phyloP scores from a whole-genome alignment of 2,113 vertebrate genomes.

The Pungitius pungitius region DNA sequence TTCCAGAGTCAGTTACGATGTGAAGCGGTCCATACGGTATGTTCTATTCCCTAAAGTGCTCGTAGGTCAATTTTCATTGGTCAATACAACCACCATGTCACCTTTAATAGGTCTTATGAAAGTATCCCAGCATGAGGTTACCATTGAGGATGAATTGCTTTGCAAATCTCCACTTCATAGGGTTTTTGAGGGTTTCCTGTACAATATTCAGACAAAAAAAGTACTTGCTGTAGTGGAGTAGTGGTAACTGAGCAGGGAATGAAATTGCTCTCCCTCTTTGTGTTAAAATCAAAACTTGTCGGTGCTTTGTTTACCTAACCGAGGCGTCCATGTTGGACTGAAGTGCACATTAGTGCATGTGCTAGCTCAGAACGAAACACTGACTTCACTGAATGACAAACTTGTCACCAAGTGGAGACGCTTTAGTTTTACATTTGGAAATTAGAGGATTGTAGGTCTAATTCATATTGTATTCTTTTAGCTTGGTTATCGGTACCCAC shows the following conservation, averaged over 20 bases:
- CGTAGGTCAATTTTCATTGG: not conserved
- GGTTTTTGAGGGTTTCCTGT: not conserved
- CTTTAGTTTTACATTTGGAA: not conserved
- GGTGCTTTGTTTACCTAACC: not conserved
- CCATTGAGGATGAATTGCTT: not conserved
- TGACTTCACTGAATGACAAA: not conserved
- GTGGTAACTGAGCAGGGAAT: not conserved
- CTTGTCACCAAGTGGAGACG: not conserved
- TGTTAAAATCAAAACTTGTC: not conserved
- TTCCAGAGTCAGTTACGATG: not conserved
- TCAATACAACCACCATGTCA: not conserved
- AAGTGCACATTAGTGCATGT: too few species aligned
- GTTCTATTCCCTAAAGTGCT: not conserved
- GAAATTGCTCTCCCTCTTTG: not conserved
- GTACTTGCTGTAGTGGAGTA: not conserved
- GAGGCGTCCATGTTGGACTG: not conserved
- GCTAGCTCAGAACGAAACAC: not conserved
- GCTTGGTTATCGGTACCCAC: not conserved
- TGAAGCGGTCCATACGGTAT: not conserved
- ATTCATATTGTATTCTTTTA: not conserved
- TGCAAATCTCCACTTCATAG: not conserved
- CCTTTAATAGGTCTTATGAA: slow-evolving; percentile 6
- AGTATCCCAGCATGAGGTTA: not conserved
- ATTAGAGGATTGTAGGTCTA: not conserved
- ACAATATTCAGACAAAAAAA: not conserved